Evolutionary conservation across 2,888 invertebrate genomes (phyloP), one percentile per base, ranked within the genome.

Genomic region (Biston stratarius): DNA sequence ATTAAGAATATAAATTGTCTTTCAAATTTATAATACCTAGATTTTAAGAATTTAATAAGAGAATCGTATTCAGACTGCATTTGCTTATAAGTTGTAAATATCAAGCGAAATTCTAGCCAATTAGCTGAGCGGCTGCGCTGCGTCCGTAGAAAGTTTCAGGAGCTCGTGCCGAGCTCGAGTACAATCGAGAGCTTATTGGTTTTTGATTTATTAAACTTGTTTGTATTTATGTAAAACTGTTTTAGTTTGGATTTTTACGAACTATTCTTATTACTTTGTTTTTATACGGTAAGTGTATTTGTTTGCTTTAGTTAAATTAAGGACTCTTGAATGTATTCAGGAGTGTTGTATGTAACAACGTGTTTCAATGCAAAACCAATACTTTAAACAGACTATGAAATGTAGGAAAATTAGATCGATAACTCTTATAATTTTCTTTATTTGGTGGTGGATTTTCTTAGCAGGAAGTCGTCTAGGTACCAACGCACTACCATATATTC

Each of bases 31-130:
- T 38, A 51, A 45, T 56, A 38, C 45, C 45, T 56, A 47, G 52
- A 45, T 57, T 0, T 42, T 44, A 59, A 67, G 52, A 62, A 51
- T 51, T 59, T 56, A 67, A 60, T 64, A 63, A 63, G 38, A 51
- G 49, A 67, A 58, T 48, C 36, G 74, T 76, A 79, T 74, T 82
- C 78, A 75, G 77, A 85, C 45, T 67, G 63, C 51, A 64, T 68
- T 67, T 68, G 67, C 67, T 68, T 68, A 68, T 84, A 85, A 86
- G 80, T 86, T 83, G 83, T 84, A 86, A 86, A 68, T 68, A 68
- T 68, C 83, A 85, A 88, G 81, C 80, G 84, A 84, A 87, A 89
- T 84, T 86, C 84, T 80, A 83, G 82, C 91, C 91, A 91, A 92
- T 91, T 91, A 91, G 85, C 82, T 84, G 79, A 80, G 82, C 82